phyloP scores from a whole-genome alignment of 2,888 invertebrate species.

The Ecdyonurus torrentis region DNA sequence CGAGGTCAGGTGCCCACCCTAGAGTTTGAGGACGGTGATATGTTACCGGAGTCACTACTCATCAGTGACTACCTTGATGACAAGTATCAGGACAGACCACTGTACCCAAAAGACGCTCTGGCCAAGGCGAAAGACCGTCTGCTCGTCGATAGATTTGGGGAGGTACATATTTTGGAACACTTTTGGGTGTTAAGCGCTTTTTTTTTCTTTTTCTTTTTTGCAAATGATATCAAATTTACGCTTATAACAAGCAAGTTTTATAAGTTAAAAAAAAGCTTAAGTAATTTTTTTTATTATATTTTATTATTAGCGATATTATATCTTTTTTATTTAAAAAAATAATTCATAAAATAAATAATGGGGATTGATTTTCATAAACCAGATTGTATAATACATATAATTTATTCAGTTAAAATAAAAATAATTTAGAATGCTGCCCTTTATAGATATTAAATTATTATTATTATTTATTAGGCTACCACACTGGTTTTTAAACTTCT shows the following conservation, averaged over 20 bases:
- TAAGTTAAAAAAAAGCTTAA: no score
- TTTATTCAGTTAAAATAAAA: neutral
- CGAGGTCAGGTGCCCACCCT: conserved; percentile 53
- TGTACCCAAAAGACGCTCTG: conserved; percentile 47
- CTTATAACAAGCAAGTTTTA: no score
- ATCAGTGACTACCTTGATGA: conserved; percentile 69
- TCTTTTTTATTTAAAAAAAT: no score
- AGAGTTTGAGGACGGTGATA: conserved; percentile 45
- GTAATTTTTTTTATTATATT: no score
- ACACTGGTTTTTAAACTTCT: conserved; percentile 34
- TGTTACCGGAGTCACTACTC: conserved; percentile 61
- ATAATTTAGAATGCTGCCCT: conserved; percentile 26
- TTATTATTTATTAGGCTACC: no score
- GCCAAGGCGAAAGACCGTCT: conserved; percentile 55
- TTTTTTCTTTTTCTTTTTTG: no score
- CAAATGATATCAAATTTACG: no score
- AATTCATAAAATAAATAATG: no score
- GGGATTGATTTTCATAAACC: no score
- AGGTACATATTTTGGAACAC: conserved; percentile 18
- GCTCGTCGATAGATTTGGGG: conserved; percentile 45
- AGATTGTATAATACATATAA: neutral
- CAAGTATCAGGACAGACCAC: conserved; percentile 43
- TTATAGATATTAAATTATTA: no score
- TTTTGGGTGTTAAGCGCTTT: conserved; percentile 5
- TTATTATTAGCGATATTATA: no score